These are phyloP conservation scores for Boleophthalmus pectinirostris DNA, from an alignment of 2,113 vertebrate genomes.

Conservation along the genomic window DNA sequence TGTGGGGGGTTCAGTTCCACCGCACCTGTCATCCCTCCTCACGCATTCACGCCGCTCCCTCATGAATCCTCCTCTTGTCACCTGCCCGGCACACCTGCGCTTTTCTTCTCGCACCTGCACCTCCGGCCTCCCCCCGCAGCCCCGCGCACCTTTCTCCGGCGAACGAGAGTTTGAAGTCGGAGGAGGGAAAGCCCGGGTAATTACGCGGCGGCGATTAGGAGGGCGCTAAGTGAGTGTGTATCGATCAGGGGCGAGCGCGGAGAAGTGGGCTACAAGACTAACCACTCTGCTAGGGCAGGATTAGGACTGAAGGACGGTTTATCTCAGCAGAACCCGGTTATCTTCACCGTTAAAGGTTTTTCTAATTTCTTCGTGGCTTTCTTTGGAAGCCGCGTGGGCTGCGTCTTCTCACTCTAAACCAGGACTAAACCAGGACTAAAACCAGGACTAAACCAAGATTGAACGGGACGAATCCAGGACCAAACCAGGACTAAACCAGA, in stretches of 20 bases:
- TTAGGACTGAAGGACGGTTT: conserved; percentile 16
- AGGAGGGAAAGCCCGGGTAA: conserved; percentile 35
- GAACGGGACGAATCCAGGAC: too few species aligned
- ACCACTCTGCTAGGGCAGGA: conserved; percentile 7
- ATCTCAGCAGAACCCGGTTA: conserved; percentile 30
- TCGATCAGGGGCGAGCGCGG: conserved; percentile 36
- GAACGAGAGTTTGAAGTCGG: conserved; percentile 9
- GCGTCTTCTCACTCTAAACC: too few species aligned
- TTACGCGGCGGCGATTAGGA: conserved; percentile 36
- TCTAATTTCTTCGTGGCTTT: too few species aligned
- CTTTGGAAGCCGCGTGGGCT: too few species aligned
- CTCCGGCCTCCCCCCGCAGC: conserved; percentile 49
- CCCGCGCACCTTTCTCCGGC: conserved; percentile 41
- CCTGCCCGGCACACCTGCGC: conserved; percentile 51
- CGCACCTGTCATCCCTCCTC: conserved; percentile 51
- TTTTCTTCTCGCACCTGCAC: neutral
- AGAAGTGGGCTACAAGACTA: conserved; percentile 1
- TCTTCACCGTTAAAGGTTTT: too few species aligned
- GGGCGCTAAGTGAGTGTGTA: conserved; percentile 34
- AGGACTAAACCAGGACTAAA: too few species aligned
- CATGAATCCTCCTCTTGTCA: conserved; percentile 58
- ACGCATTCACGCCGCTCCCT: neutral
- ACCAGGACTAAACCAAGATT: too few species aligned
- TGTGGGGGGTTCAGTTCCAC: conserved; percentile 67
- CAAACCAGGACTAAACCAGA: too few species aligned